These are phyloP conservation scores for Drosophila differens DNA, from an alignment of 2,888 invertebrate genomes.

Conservation along the genomic window DNA sequence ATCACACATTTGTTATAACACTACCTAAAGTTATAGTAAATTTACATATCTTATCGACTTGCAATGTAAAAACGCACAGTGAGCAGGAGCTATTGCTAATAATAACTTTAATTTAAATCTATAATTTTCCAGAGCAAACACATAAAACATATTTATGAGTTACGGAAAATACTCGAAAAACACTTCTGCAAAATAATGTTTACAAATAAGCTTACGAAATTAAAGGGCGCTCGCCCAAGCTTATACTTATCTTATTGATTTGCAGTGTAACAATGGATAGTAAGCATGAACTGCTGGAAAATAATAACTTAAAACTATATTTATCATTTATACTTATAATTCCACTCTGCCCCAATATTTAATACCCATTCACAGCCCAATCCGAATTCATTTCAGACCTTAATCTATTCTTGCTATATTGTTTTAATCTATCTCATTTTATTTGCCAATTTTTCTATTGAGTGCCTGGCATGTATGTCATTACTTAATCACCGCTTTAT, in stretches of 20 bases:
- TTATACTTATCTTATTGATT: neutral
- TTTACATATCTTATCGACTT: neutral
- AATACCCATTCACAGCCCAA: neutral
- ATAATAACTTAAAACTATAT: neutral
- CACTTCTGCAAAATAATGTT: neutral
- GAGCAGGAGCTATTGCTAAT: neutral
- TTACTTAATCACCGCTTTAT: neutral
- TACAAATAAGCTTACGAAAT: neutral
- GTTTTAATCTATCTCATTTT: slow-evolving; percentile 59
- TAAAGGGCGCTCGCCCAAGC: too few relatives aligned
- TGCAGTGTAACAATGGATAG: neutral
- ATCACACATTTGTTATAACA: neutral
- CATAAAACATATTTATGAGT: slow-evolving; percentile 14
- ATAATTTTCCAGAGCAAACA: neutral
- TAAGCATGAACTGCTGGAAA: neutral
- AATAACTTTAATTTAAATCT: too few relatives aligned
- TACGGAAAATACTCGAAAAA: neutral
- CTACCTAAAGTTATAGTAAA: neutral
- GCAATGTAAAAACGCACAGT: neutral
- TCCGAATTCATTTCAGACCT: slow-evolving; percentile 34
- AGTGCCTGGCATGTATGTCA: slow-evolving; percentile 34
- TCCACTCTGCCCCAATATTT: too few relatives aligned
- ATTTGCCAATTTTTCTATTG: slow-evolving; percentile 70
- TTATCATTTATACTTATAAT: neutral
- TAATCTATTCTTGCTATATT: slow-evolving; percentile 20